Conservation (phyloP, 2,797 vertebrate genomes). For the Chloroceryle amazona region DNA sequence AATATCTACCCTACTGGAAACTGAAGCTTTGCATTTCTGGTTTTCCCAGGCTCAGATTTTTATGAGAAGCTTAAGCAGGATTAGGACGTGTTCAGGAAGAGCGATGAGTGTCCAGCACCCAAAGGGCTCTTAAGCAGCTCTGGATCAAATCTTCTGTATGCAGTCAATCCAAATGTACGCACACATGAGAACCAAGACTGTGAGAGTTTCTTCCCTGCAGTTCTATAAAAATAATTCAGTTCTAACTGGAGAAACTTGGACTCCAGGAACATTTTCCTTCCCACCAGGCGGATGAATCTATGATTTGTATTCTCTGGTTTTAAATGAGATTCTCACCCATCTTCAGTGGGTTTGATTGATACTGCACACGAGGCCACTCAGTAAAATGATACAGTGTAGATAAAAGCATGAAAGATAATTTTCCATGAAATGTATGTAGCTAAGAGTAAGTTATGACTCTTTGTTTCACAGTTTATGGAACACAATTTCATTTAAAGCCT, state of each 20-base stretch:
- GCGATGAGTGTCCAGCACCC: neutral
- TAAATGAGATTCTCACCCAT: constrained; percentile 76
- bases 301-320: constrained; percentile 77
- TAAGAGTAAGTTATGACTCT: constrained; percentile 79
- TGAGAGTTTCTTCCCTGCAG: constrained; percentile 18
- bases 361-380: constrained; percentile 74
- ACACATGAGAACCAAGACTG: neutral
- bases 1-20: neutral
- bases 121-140: neutral
- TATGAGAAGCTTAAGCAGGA: neutral
- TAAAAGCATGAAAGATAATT: constrained; percentile 82
- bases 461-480: constrained; percentile 84
- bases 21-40: neutral
- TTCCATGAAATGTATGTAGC: constrained; percentile 74
- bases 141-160: accelerated
- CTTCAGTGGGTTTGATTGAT: constrained; percentile 80
- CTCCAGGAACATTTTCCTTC: constrained; percentile 56
- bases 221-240: constrained; percentile 63
- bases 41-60: neutral
- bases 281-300: constrained; percentile 71
- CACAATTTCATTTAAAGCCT: constrained; percentile 82
- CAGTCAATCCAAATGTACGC: neutral
- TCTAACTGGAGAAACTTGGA: constrained; percentile 67
- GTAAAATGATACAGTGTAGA: constrained; percentile 80
- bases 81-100: neutral